Evolutionary conservation across 1,140 invertebrate genomes (phyloP).

Genomic region (Yoshiicerus persimilis): DNA sequence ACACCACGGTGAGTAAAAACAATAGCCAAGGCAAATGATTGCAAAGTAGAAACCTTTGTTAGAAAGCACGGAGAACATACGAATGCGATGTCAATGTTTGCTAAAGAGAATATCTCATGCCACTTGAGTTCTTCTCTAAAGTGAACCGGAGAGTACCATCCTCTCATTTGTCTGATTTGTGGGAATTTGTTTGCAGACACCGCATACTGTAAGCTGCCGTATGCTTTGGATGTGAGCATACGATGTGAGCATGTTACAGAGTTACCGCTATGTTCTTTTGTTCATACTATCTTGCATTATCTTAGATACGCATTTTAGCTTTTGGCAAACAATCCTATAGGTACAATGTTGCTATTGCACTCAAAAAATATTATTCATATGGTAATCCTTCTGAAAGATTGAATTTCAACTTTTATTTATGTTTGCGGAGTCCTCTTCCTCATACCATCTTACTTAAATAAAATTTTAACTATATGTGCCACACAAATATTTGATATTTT

Average conservation of each 20-base stretch:
- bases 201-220: background rate
- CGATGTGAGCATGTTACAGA: background rate
- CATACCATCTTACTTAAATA: too few relatives aligned
- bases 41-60: background rate
- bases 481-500: too few relatives aligned
- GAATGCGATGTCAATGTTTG: background rate
- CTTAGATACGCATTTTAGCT: background rate
- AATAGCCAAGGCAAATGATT: background rate
- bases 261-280: background rate
- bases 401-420: background rate
- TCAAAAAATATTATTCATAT: background rate
- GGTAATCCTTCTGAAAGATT: background rate
- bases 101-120: background rate
- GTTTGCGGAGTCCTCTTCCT: too few relatives aligned
- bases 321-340: background rate
- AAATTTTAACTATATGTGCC: too few relatives aligned
- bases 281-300: background rate
- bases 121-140: background rate
- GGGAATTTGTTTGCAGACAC: background rate
- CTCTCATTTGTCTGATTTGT: background rate
- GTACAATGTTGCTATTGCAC: background rate
- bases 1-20: background rate
- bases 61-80: background rate
- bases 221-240: background rate
- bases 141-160: background rate